A percentile compares a stretch with the other conserved stretches of the same genome.
These are phyloP conservation scores for Bettongia penicillata DNA, from an alignment of 2,113 vertebrate genomes.

Conservation along the genomic window DNA sequence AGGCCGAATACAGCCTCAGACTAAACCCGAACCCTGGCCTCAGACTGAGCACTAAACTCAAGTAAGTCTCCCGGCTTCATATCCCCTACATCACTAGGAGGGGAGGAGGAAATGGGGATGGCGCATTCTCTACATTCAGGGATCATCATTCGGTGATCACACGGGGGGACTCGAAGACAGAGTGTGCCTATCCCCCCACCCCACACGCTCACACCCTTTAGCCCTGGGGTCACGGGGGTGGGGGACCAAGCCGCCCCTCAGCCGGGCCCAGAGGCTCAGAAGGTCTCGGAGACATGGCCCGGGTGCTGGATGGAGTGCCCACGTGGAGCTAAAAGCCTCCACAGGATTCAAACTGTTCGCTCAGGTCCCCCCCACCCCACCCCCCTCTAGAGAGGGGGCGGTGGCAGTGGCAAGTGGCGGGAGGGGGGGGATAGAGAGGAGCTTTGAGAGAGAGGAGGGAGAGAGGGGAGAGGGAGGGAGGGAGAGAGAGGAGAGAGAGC, in stretches of 20 bases:
- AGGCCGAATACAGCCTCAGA: neutral
- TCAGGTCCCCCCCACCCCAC: neutral
- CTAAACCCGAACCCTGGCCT: neutral
- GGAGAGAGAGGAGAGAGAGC: neutral
- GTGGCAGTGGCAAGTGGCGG: neutral
- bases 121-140: neutral
- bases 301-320: neutral
- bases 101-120: neutral
- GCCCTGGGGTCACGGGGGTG: neutral
- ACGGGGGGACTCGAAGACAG: neutral
- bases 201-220: neutral
- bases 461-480: too few relatives aligned
- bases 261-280: neutral
- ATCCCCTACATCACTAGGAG: neutral
- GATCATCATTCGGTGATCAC: neutral
- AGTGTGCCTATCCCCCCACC: neutral
- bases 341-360: neutral
- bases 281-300: neutral
- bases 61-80: neutral
- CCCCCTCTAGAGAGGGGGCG: neutral
- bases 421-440: neutral
- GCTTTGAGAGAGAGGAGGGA: neutral
- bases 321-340: conserved; percentile 1
- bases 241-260: neutral
- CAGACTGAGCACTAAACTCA: neutral